Percentiles rank a stretch among this genome's conserved stretches.
Evolutionary conservation across 2,888 invertebrate genomes (phyloP).

Genomic region (Scaptomyza caliginosa): DNA sequence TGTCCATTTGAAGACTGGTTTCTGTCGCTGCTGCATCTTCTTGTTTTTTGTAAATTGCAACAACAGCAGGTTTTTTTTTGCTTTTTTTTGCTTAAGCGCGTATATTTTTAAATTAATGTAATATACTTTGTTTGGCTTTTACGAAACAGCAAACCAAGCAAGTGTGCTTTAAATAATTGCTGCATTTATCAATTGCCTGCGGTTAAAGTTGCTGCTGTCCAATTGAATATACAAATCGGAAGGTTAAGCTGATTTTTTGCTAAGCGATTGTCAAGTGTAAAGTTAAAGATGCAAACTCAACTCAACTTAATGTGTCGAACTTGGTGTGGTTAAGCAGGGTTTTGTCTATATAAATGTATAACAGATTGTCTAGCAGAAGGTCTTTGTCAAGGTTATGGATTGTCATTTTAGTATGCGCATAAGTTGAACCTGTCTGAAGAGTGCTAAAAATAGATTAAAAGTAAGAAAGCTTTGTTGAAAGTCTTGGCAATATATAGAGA

Average conservation of each 20-base stretch:
- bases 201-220: conserved; percentile 8
- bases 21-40: conserved; percentile 27
- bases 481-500: neutral
- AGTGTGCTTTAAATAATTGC: conserved; percentile 69
- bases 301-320: conserved; percentile 25
- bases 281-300: conserved; percentile 56
- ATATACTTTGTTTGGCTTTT: conserved; percentile 44
- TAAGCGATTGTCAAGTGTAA: conserved; percentile 66
- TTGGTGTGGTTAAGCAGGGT: conserved; percentile 21
- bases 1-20: conserved; percentile 62
- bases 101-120: conserved; percentile 54
- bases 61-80: conserved; percentile 26
- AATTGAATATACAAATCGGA: conserved; percentile 35
- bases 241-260: conserved; percentile 58
- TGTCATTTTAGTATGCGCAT: neutral
- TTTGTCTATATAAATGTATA: neutral
- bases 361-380: conserved; percentile 8
- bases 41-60: conserved; percentile 13
- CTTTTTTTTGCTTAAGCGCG: too few species aligned
- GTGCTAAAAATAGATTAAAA: conserved; percentile 3
- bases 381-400: conserved; percentile 24
- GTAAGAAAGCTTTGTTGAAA: neutral
- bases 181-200: conserved; percentile 51
- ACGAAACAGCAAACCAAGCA: conserved; percentile 35
- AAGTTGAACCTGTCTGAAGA: neutral